Base-by-base conservation (phyloP, 1,140 invertebrate species). In the Drosophila asahinai region DNA sequence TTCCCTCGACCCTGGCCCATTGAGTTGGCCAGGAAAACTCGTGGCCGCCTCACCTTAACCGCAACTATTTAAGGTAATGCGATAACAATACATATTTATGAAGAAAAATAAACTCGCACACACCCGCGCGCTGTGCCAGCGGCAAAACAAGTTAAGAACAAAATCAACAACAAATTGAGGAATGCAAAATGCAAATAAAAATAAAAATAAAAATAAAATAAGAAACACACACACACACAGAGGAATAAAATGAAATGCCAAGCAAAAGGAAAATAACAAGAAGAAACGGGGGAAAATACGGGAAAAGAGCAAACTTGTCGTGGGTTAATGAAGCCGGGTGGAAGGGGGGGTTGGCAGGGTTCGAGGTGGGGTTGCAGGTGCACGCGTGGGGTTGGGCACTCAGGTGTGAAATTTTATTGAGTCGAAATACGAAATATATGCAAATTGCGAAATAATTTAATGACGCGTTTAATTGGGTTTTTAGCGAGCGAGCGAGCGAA, bases 361-460 rank as follows among this genome's bases (percentile, higher is more conserved):
- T 63, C 62, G 22, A 25, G 45, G 45, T 25, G 38, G 60, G 36
- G 22, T 42, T 72, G 65, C 57, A 75, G 49, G 55, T 62, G 71
- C 45, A 51, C 62, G 61, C 51, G 68, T 75, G 55, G 45, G 67
- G 68, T 19, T 15, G 67, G 19, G 75, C 84, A 70, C 78, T 90
- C 86, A 89, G 86, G 86, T 89, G 86, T 89, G 79, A 89, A 89
- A 89, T 89, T 89, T 89, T 89, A 89, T 89, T 89, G 86, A 89
- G 78, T 86, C 75, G 86, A 90, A 90, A 89, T 89, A 90, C 86
- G 86, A 90, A 90, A 90, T 90, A 90, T 89, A 89, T 89, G 86
- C 86, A 89, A 89, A 89, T 89, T 89, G 86, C 82, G 79, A 89
- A 89, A 89, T 89, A 90, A 89, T 89, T 89, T 90, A 89, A 89